phyloP scores from a whole-genome alignment of 2,113 vertebrate species.

The Lampris incognitus region DNA sequence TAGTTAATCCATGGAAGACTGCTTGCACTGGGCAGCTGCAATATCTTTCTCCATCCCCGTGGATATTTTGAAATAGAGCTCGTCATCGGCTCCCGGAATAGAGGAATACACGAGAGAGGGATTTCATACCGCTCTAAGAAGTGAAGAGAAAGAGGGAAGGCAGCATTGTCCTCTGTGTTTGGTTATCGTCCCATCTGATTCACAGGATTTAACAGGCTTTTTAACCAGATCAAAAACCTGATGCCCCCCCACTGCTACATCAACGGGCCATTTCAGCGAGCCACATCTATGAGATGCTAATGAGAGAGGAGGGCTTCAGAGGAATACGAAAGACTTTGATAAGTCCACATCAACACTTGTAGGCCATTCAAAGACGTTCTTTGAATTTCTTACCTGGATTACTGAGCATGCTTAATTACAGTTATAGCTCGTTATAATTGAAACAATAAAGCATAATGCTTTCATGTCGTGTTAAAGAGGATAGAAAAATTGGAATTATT shows the following conservation, averaged over 20 bases:
- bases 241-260: conserved; percentile 59
- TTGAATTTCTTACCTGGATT: too few relatives aligned
- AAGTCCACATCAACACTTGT: conserved; percentile 46
- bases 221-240: conserved; percentile 77
- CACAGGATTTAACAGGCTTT: conserved; percentile 74
- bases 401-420: too few relatives aligned
- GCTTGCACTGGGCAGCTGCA: not conserved
- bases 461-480: too few relatives aligned
- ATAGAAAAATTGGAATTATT: too few relatives aligned
- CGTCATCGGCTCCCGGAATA: conserved; percentile 46
- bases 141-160: conserved; percentile 37
- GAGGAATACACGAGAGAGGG: conserved; percentile 53
- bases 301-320: conserved; percentile 55
- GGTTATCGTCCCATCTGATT: conserved; percentile 58
- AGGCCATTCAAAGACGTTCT: conserved; percentile 10
- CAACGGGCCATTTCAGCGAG: conserved; percentile 55
- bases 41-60: conserved; percentile 29
- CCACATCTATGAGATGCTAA: conserved; percentile 64
- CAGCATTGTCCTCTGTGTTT: conserved; percentile 40
- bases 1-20: not conserved
- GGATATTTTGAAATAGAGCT: conserved; percentile 15
- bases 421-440: too few relatives aligned
- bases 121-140: conserved; percentile 57
- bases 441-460: too few relatives aligned
- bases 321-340: conserved; percentile 59